Base-by-base conservation (phyloP, 2,888 invertebrate genomes). In the Spicauda simplicius region DNA sequence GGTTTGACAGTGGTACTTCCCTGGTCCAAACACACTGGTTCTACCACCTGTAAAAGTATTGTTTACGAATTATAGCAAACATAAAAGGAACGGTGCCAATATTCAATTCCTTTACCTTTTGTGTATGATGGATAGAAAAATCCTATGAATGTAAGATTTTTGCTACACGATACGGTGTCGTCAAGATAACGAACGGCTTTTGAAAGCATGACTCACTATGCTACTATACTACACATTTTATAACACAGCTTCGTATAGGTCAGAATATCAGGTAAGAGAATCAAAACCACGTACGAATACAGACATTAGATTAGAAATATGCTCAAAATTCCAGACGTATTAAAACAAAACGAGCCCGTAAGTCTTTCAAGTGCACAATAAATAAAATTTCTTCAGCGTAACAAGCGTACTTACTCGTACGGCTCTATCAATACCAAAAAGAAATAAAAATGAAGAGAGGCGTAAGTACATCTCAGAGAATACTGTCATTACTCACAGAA, bases 401-500 rank as follows among this genome's bases (percentile, higher is more conserved):
- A 59, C 65, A 54, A 59, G 59, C 59, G 54, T 65, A 55, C 60
- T 66, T 45, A 53, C 60, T 25, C 25, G 53, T 53, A 61, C 55
- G 19, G 37, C 60, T 66, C 50, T 66, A 66, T 66, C 66, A 61
- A 61, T 66, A 66, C 18, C 60, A 66, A 60, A n/a, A 66, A 61
- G 61, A 67, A 67, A 67, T 67, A 67, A 67, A 61, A 67, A 61
- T 67, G 67, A 67, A 59, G 61, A 61, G 25, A 61, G 41, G 61
- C 67, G 61, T 67, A 67, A 61, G 67, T 67, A 67, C 61, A 67
- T 73, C 76, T 73, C 72, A 72, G 76, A 81, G 79, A 80, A 81
- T 78, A 76, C 79, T 75, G 77, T 77, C 78, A 80, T 77, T 77
- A 75, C 80, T 79, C 76, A 76, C 76, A 78, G 76, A 76, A 76